Percentiles rank a stretch among this genome's conserved stretches.
These are phyloP conservation scores for Nomada fucata DNA, from an alignment of 2,888 invertebrate genomes.

Conservation along the genomic window DNA sequence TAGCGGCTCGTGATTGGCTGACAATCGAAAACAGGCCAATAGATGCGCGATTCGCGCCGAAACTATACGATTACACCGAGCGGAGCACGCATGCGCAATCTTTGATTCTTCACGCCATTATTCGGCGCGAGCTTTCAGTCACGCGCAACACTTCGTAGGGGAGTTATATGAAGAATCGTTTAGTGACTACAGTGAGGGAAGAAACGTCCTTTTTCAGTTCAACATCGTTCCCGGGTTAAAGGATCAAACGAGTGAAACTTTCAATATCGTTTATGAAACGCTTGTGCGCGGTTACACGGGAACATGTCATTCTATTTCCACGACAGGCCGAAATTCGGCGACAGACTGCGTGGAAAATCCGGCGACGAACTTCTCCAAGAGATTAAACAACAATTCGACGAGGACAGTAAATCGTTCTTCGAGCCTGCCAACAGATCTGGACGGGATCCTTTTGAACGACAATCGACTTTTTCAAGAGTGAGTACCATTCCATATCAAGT, in stretches of 20 bases:
- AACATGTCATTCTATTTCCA: slow-evolving; percentile 81
- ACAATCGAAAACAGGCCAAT: slow-evolving; percentile 36
- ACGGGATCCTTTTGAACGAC: slow-evolving; percentile 79
- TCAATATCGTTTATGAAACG: slow-evolving; percentile 32
- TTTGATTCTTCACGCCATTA: slow-evolving; percentile 27
- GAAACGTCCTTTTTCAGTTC: neutral
- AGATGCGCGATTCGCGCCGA: slow-evolving; percentile 14
- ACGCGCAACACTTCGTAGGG: slow-evolving; percentile 51
- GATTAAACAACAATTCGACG: slow-evolving; percentile 80
- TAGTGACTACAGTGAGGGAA: neutral
- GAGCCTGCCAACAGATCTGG: slow-evolving; percentile 70
- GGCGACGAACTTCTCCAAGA: slow-evolving; percentile 80
- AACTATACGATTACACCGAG: slow-evolving; percentile 1
- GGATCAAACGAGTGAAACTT: slow-evolving; percentile 13
- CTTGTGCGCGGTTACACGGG: slow-evolving; percentile 10
- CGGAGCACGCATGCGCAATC: slow-evolving; percentile 41
- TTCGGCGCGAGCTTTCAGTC: slow-evolving; percentile 59
- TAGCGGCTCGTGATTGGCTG: slow-evolving; percentile 35
- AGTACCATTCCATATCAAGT: slow-evolving; percentile 23
- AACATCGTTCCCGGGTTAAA: too few relatives aligned
- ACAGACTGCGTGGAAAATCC: slow-evolving; percentile 78
- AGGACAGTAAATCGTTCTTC: slow-evolving; percentile 77
- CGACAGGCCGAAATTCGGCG: slow-evolving; percentile 80
- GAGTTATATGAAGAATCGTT: neutral
- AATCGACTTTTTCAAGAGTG: slow-evolving; percentile 74